These are phyloP conservation scores for Argopecten irradians DNA, from an alignment of 1,140 invertebrate species.

Conservation along the genomic window DNA sequence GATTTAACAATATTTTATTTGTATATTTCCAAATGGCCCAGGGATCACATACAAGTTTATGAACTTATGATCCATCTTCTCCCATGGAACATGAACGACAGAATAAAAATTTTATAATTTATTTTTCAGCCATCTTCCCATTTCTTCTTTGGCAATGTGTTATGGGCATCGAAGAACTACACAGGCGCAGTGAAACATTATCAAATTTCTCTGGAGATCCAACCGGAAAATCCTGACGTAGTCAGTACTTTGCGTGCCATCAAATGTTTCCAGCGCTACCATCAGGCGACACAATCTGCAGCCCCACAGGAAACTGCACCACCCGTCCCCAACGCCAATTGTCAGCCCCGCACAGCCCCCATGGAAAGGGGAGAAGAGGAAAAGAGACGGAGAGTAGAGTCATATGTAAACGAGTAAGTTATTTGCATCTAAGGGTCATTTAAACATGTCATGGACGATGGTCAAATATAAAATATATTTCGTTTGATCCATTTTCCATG, in stretches of 20 bases:
- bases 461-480: no score
- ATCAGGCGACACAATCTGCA: conserved; percentile 70
- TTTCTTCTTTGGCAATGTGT: conserved; percentile 83
- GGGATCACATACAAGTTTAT: no score
- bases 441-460: not conserved
- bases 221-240: conserved; percentile 80
- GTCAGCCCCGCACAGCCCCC: conserved; percentile 40
- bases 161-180: conserved; percentile 83
- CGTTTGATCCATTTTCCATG: no score
- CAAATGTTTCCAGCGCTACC: conserved; percentile 79
- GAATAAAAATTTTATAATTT: conserved; percentile 11
- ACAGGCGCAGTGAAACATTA: conserved; percentile 84
- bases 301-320: conserved; percentile 58
- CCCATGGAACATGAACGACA: not conserved
- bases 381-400: conserved; percentile 71
- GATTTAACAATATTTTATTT: no score
- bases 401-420: conserved; percentile 72
- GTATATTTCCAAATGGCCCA: no score
- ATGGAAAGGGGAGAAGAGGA: conserved; percentile 29
- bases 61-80: not conserved
- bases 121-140: conserved; percentile 83
- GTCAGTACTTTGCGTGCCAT: conserved; percentile 80
- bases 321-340: conserved; percentile 55
- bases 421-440: no score
- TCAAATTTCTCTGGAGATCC: conserved; percentile 81